Evolutionary conservation across 2,888 invertebrate species (phyloP).

Genomic region (Muscina levida): DNA sequence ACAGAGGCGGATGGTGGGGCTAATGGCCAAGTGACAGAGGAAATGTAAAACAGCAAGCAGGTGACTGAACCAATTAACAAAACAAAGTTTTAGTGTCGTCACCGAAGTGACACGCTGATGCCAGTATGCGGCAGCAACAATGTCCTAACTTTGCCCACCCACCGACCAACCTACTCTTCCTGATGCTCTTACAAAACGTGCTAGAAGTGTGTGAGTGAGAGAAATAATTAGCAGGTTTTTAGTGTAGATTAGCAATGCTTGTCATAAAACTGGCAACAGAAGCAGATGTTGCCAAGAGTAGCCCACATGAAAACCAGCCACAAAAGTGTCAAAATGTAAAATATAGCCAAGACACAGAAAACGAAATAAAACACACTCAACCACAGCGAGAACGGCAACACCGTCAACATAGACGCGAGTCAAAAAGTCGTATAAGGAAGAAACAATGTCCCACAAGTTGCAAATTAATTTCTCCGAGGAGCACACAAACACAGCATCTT

Average conservation of each 20-base stretch:
- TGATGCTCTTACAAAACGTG: too few relatives aligned
- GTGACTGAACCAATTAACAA: slow-evolving; percentile 78
- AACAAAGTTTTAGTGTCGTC: slow-evolving; percentile 59
- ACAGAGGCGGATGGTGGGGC: slow-evolving; percentile 32
- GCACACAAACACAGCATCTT: slow-evolving; percentile 46
- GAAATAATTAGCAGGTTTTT: slow-evolving; percentile 63
- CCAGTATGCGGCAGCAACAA: slow-evolving; percentile 15
- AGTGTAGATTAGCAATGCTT: slow-evolving; percentile 61
- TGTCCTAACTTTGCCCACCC: slow-evolving; percentile 20
- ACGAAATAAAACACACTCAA: slow-evolving; percentile 22
- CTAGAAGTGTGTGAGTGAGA: slow-evolving; percentile 29
- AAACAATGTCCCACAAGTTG: slow-evolving; percentile 76
- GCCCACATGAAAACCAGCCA: slow-evolving; percentile 24
- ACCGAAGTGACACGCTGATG: slow-evolving; percentile 51
- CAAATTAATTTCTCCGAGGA: slow-evolving; percentile 78
- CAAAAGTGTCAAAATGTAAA: slow-evolving; percentile 56
- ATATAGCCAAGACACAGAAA: slow-evolving; percentile 34
- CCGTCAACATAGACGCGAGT: slow-evolving; percentile 15
- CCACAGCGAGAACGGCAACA: background rate
- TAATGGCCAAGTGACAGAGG: slow-evolving; percentile 36
- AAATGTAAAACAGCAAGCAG: slow-evolving; percentile 68
- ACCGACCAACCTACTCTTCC: too few relatives aligned
- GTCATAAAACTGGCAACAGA: slow-evolving; percentile 53
- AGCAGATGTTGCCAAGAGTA: slow-evolving; percentile 57
- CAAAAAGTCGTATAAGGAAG: slow-evolving; percentile 55